Base-by-base conservation (phyloP, 2,797 vertebrate species). In the Coreius guichenoti region DNA sequence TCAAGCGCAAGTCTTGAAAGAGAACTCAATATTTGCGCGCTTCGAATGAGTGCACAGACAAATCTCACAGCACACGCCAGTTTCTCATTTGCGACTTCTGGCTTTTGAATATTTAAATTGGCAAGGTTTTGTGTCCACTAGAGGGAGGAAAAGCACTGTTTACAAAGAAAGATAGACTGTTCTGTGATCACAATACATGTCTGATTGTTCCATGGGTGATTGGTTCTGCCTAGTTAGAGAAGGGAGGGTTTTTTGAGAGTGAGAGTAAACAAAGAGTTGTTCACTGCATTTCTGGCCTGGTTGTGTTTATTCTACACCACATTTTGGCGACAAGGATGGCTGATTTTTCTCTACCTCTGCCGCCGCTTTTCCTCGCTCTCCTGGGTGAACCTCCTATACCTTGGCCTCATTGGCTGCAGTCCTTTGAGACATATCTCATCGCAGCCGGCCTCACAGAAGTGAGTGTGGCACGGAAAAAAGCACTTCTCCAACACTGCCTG, bases 241-340 rank as follows among this genome's bases (percentile, higher is more conserved):
- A 29, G n/a, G 14, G 14, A 33, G 29, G 33, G 33, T 33, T 33
- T 8, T 9, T 33, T 8, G 5, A 31, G 5, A 29, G 29, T 33
- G 2, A 67, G 14, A 67, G 65, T 8, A 19, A 67, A 67, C 29
- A 19, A 6, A 0, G 2, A 17, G 63, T 31, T 67, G 17, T 68
- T 36, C 17, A 9, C 31, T 33, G 17, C 29, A 21, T 36, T 29
- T 68, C 31, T 68, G 16, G 65, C 29, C 5, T 36, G 5, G 16
- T 36, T 68, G 31, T 17, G 16, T 36, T 36, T 56, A 31, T 74
- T 63, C 5, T 12, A 29, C n/a, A 63, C 11, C 26, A 29, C 26
- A 63, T 70, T 70, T 86, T 80, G 84, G 72, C 2, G 33, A 86
- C 31, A 6, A 81, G 14, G 36, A 84, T 85, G 79, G 58, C 70